These are phyloP conservation scores for Pseudococcus viburni DNA, from an alignment of 2,888 invertebrate species.

Conservation along the genomic window DNA sequence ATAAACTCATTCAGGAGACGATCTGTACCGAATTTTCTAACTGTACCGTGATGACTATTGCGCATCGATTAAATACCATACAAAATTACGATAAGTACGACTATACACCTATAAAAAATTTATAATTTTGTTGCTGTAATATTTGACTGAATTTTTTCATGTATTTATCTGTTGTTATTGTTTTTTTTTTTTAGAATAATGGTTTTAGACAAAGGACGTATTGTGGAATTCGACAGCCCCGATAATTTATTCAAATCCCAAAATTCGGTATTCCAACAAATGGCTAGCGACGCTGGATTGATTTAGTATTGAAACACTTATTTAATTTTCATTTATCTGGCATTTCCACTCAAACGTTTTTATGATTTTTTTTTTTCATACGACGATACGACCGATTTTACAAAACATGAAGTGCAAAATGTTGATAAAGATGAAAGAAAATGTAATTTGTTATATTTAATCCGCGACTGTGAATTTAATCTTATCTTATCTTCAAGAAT, in stretches of 20 bases:
- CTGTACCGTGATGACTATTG: conserved; percentile 92
- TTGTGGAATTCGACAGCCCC: conserved; percentile 86
- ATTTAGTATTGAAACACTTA: background rate
- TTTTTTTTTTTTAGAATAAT: conserved; percentile 76
- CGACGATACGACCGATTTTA: too few species aligned
- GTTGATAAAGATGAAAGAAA: too few species aligned
- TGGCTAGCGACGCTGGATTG: conserved; percentile 89
- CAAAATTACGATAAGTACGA: conserved; percentile 83
- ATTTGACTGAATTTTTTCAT: background rate
- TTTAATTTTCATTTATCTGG: too few species aligned
- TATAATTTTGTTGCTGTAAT: background rate
- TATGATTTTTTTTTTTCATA: too few species aligned
- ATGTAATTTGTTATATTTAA: too few species aligned
- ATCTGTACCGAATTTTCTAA: conserved; percentile 88
- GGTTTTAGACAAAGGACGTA: conserved; percentile 83
- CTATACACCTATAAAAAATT: background rate
- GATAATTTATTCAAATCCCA: conserved; percentile 79
- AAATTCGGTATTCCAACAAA: conserved; percentile 82
- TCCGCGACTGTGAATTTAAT: too few species aligned
- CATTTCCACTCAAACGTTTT: too few species aligned
- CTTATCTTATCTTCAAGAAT: too few species aligned
- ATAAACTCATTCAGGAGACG: conserved; percentile 90
- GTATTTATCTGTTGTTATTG: too few species aligned
- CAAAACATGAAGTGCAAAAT: too few species aligned
- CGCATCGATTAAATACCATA: conserved; percentile 94